phyloP scores from a whole-genome alignment of 2,797 vertebrate species.

The Fistularia tabacaria region DNA sequence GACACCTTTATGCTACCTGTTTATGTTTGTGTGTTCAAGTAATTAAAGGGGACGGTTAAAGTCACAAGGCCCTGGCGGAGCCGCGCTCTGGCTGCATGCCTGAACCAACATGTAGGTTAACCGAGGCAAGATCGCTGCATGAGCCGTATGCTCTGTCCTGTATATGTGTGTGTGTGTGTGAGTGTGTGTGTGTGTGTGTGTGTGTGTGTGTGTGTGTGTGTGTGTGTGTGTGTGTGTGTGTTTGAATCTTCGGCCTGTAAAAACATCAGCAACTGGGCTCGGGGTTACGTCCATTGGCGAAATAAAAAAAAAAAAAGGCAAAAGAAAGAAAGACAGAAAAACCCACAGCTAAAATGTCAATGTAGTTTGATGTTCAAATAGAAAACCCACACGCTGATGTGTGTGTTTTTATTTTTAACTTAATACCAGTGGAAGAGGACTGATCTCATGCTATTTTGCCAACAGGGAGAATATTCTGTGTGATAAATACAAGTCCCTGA shows the following conservation, averaged over 20 bases:
- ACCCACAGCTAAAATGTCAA: conserved; percentile 54
- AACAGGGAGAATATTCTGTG: too few species aligned
- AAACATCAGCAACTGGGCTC: conserved; percentile 65
- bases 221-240: conserved; percentile 25
- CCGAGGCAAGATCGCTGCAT: conserved; percentile 50
- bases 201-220: conserved; percentile 11
- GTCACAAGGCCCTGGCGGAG: conserved; percentile 27
- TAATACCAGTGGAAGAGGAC: too few species aligned
- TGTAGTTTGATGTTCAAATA: conserved; percentile 65
- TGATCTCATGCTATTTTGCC: too few species aligned
- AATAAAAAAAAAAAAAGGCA: conserved; percentile 31
- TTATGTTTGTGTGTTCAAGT: conserved; percentile 29
- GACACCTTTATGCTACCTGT: conserved; percentile 14
- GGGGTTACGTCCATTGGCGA: conserved; percentile 58
- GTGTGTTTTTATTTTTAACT: conserved; percentile 3
- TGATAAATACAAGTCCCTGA: too few species aligned
- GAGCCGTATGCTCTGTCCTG: conserved; percentile 1
- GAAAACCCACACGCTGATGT: conserved; percentile 64
- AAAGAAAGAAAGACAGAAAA: conserved; percentile 59
- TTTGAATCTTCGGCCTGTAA: conserved; percentile 50
- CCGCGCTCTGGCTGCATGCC: conserved; percentile 40
- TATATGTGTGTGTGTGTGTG: conserved; percentile 10
- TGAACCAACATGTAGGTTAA: conserved; percentile 55
- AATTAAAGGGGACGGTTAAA: conserved; percentile 32
- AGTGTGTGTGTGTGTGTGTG: conserved; percentile 26